Evolutionary conservation across 2,888 invertebrate genomes (phyloP).

Genomic region (Geophilus truncorum): DNA sequence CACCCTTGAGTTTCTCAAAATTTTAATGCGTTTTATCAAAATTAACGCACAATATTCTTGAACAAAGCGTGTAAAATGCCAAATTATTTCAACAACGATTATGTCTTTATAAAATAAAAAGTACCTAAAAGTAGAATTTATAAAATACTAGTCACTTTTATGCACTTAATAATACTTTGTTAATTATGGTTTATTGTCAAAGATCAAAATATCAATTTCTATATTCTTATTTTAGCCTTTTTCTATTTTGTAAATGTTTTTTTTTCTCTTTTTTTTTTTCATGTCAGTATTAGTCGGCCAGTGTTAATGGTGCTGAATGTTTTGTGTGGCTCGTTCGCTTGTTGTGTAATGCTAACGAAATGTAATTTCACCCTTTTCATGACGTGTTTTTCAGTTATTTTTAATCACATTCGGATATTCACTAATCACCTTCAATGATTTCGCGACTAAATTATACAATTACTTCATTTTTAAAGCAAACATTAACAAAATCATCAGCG

Average conservation of each 20-base stretch:
- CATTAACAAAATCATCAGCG: neutral
- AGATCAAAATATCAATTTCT: neutral
- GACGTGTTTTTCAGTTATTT: neutral
- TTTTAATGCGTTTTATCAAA: neutral
- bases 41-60: neutral
- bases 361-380: neutral
- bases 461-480: neutral
- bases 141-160: neutral
- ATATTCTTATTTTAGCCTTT: neutral
- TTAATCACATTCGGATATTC: neutral
- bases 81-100: neutral
- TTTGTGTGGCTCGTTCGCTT: neutral
- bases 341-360: neutral
- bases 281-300: neutral
- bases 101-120: neutral
- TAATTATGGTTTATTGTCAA: too few relatives aligned
- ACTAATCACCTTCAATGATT: neutral
- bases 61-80: neutral
- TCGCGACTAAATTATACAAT: neutral
- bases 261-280: neutral
- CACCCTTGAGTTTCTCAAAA: neutral
- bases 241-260: neutral
- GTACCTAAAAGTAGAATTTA: neutral
- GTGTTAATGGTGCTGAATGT: neutral
- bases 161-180: neutral